Percentiles rank a stretch among this genome's conserved stretches.
Conservation (phyloP, 2,888 invertebrate species). For the Erebia epiphron region DNA sequence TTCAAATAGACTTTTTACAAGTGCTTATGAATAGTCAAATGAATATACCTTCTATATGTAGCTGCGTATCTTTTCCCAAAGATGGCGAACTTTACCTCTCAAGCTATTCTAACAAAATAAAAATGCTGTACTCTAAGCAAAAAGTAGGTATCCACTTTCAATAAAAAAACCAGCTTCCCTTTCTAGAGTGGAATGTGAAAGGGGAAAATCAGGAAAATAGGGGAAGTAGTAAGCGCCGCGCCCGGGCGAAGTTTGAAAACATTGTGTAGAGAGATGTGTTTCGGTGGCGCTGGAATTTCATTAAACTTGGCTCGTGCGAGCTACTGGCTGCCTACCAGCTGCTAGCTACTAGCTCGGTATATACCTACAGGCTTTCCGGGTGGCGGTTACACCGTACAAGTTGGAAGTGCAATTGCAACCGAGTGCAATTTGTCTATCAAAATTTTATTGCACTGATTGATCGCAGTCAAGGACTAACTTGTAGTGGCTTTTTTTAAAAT, state of each 20-base stretch:
- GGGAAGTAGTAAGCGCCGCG: slow-evolving; percentile 30
- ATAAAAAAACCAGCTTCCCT: slow-evolving; percentile 4
- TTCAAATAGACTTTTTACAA: no score
- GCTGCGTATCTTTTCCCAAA: not conserved
- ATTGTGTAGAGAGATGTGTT: slow-evolving; percentile 43
- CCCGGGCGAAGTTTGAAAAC: slow-evolving; percentile 45
- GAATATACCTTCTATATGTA: no score
- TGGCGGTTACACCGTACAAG: slow-evolving; percentile 3
- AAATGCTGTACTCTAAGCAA: not conserved
- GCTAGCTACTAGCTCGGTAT: not conserved
- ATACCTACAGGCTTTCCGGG: not conserved
- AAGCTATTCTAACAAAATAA: not conserved
- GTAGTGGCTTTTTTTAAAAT: no score
- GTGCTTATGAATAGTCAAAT: no score
- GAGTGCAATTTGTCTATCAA: not conserved
- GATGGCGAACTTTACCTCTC: no score
- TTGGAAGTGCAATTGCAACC: not conserved
- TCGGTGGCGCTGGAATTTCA: slow-evolving; percentile 62
- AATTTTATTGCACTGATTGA: no score
- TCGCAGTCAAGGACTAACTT: no score
- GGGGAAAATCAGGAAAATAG: slow-evolving; percentile 21
- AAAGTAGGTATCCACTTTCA: not conserved
- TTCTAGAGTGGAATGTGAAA: slow-evolving; percentile 16
- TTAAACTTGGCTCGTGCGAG: slow-evolving; percentile 65
- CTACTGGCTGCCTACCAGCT: slow-evolving; percentile 37